Percentiles rank a stretch among this genome's conserved stretches.
These are phyloP conservation scores for Vollenhovia emeryi DNA, from an alignment of 1,140 invertebrate species.

Conservation along the genomic window DNA sequence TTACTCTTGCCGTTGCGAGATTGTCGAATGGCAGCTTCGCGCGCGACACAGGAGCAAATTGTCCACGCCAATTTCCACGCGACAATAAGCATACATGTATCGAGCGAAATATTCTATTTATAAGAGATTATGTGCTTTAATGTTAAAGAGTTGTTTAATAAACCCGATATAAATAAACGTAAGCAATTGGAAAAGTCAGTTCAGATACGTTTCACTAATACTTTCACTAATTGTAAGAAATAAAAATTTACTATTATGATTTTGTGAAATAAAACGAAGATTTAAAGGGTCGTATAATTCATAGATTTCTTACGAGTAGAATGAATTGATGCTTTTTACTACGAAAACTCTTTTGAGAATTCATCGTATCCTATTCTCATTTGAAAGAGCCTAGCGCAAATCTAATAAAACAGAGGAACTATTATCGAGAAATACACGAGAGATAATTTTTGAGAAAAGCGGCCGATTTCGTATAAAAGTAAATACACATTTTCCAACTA, in stretches of 20 bases:
- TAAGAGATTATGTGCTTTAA: not conserved
- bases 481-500: conserved; percentile 36
- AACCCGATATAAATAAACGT: not conserved
- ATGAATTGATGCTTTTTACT: too few relatives aligned
- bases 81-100: not conserved
- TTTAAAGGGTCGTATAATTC: not conserved
- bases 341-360: not conserved
- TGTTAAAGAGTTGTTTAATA: not conserved
- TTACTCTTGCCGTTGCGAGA: conserved; percentile 30
- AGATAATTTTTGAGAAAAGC: conserved; percentile 14
- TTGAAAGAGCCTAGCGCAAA: not conserved
- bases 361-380: not conserved
- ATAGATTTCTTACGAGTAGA: not conserved
- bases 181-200: not conserved
- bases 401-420: not conserved
- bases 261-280: not conserved
- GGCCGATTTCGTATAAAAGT: conserved; percentile 30
- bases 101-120: not conserved
- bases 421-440: not conserved
- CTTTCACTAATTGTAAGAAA: not conserved
- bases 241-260: not conserved
- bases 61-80: not conserved
- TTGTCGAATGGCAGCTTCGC: not conserved
- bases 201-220: not conserved
- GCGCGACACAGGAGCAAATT: not conserved